Base-by-base conservation (phyloP, 2,797 vertebrate genomes). In the Leptatherina wallacei region DNA sequence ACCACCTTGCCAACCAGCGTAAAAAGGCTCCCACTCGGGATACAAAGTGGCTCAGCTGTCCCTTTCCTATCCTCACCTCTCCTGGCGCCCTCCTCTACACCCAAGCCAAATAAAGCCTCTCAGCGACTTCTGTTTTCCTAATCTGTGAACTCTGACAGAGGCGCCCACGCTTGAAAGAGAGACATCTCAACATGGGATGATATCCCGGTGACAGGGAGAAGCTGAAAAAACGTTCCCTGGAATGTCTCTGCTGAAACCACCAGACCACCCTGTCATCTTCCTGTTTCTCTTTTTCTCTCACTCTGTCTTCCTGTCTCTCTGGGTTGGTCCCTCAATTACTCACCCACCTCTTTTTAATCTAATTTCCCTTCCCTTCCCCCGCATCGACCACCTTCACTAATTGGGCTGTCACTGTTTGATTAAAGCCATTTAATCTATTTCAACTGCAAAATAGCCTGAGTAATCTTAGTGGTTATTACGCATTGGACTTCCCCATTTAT, bases 111-210 rank as follows among this genome's bases (percentile, higher is more conserved):
- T 91, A 93, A 92, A 87, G 90, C 87, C 83, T 91, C 92, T 88
- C 91, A 89, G 89, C 91, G 64, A 91, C 91, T 93, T 87, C 79
- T 94, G 92, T 94, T 93, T 90, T 93, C 84, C 89, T 93, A 93
- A 94, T 95, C 92, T 90, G 89, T 92, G 89, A 92, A 90, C 91
- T 93, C 89, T 91, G 91, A 91, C 89, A 92, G 90, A 83, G 89
- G 88, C 84, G 71, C 88, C 81, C 79, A 80, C 68, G 89, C 88
- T 91, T 90, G 91, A 92, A 91, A 92, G 91, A 84, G 85, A 90
- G 89, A 85, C 85, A 82, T 73, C 87, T 91, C 89, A 89, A 90
- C 90, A 89, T 90, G 82, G 77, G 88, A 91, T 89, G 89, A 94
- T 92, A 91, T 91, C 90, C 90, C 71, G 75, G 88, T 93, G 93